Conservation (phyloP, 1,140 invertebrate genomes). For the Subanguina moxae region DNA sequence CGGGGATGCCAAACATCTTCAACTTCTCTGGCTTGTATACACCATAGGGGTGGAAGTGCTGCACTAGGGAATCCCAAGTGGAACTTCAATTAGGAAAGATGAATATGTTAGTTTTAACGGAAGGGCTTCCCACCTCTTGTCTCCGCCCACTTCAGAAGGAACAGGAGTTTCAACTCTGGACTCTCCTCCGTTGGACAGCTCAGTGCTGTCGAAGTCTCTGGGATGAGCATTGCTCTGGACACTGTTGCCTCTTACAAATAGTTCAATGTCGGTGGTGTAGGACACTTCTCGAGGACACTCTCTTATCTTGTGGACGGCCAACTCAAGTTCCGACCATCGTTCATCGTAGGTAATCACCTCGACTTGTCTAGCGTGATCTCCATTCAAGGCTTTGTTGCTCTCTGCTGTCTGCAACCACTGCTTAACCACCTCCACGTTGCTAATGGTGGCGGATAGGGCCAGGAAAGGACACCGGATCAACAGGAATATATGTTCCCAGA, state of each 20-base stretch:
- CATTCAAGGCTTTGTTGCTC: constrained; percentile 34
- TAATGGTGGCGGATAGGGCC: constrained; percentile 56
- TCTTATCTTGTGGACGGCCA: constrained; percentile 43
- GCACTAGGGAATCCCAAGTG: constrained; percentile 20
- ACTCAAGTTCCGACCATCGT: constrained; percentile 56
- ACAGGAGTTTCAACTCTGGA: background rate
- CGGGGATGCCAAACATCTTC: constrained; percentile 57
- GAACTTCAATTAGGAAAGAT: background rate
- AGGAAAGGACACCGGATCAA: constrained; percentile 57
- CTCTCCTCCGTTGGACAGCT: background rate
- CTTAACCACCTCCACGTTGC: constrained; percentile 50
- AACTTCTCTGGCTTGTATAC: constrained; percentile 58
- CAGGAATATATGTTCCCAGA: constrained; percentile 59
- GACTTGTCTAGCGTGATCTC: constrained; percentile 32
- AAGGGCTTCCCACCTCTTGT: background rate
- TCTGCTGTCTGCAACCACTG: constrained; percentile 49
- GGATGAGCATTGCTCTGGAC: background rate
- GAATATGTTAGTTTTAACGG: too few relatives aligned
- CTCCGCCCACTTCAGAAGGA: background rate
- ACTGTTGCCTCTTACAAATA: constrained; percentile 18
- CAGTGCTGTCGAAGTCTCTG: background rate
- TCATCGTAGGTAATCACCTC: constrained; percentile 56
- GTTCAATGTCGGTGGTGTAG: background rate
- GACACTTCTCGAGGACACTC: background rate
- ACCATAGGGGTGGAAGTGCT: constrained; percentile 53